Evolutionary conservation across 2,888 invertebrate genomes (phyloP), one percentile per base, ranked within the genome.

Genomic region (Vanessa cardui): DNA sequence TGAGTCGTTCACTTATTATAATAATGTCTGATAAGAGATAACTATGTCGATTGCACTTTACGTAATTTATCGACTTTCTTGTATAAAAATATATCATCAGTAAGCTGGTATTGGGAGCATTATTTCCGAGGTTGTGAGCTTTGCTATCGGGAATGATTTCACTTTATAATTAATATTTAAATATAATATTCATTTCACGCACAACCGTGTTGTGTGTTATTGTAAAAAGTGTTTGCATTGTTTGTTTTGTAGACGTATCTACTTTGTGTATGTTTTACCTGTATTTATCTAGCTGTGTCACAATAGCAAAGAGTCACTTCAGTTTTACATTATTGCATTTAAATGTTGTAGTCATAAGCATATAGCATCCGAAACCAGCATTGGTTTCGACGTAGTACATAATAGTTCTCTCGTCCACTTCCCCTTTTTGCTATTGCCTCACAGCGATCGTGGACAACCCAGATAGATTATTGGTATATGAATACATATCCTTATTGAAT

Each of bases 51-150:
- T 79, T 83, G 83, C 85, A 86, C 83, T 72, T 76, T 77, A 76
- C 76, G 75, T 76, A 76, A 77, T 76, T 74, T 83, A 79, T 85
- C 76, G 77, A 81, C 74, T 78, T 84, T 83, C 77, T 84, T 85
- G 85, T 88, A 86, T 83, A 81, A 81, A 39, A 78, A 79, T 83
- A 83, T 81, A 80, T 85, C 82, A 83, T 85, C 86, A 82, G 83
- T 84, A 89, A 90, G 92, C 92, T 92, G 92, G 92, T 92, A 90
- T 89, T 91, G 92, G 92, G 92, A 92, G 92, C 92, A 92, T 92
- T 78, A 89, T 91, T 92, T 92, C 92, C 92, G 91, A 86, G 90
- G 92, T 92, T 92, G 92, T 92, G 92, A 92, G 84, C 84, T 87
- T 86, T 85, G 82, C 90, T 89, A 84, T 90, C 92, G 92, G 92